Evolutionary conservation across 2,113 vertebrate genomes (phyloP).

Genomic region (Irena cyanogastra): DNA sequence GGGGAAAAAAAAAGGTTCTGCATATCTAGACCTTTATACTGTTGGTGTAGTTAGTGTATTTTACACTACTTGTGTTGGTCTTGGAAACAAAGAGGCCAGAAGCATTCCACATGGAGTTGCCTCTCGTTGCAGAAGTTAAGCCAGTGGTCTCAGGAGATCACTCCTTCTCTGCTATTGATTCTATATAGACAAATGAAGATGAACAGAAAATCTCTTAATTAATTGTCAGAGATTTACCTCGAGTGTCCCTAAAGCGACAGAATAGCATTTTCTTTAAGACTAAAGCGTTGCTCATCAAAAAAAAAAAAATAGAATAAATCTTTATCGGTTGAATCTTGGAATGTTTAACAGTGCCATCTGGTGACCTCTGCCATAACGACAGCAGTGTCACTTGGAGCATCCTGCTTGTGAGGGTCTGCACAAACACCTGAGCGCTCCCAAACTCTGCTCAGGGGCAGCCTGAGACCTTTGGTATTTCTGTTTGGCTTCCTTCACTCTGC

Average conservation of each 20-base stretch:
- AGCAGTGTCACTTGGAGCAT: background rate
- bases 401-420: background rate
- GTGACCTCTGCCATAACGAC: conserved; percentile 59
- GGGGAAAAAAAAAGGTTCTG: accelerated
- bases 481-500: background rate
- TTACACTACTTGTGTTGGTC: background rate
- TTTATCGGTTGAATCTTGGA: conserved; percentile 17
- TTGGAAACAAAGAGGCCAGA: background rate
- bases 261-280: background rate
- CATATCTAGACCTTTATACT: background rate
- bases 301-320: too few relatives aligned
- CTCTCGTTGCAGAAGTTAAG: background rate
- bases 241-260: background rate
- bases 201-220: background rate
- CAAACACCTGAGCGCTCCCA: accelerated
- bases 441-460: background rate
- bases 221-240: background rate
- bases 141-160: background rate
- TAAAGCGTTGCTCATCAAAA: background rate
- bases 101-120: background rate
- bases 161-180: background rate
- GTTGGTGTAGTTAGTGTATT: accelerated
- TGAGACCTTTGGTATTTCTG: accelerated
- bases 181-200: background rate
- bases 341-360: conserved; percentile 61